These are phyloP conservation scores for Habropoda laboriosa DNA, from an alignment of 1,140 invertebrate genomes.

Conservation along the genomic window DNA sequence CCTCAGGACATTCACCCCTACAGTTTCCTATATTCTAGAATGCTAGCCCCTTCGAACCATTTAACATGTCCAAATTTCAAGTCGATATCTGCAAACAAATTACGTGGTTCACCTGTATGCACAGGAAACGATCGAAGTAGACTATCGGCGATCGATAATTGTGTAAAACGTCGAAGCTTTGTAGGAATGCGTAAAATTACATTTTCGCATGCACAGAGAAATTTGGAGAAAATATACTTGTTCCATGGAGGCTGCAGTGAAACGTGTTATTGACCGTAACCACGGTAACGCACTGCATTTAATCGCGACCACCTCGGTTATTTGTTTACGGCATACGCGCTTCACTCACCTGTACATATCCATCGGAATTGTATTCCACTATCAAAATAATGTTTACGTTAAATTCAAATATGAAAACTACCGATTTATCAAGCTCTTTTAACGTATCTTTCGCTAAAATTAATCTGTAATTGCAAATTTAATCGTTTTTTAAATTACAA, in stretches of 20 bases:
- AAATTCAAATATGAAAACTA: conserved; percentile 32
- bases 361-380: conserved; percentile 40
- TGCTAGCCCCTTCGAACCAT: too few species aligned
- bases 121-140: too few species aligned
- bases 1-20: too few species aligned
- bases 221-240: conserved; percentile 60
- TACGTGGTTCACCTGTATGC: too few species aligned
- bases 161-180: conserved; percentile 41
- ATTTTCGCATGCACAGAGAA: conserved; percentile 40
- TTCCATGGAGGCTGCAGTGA: conserved; percentile 21
- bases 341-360: conserved; percentile 19
- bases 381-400: conserved; percentile 39
- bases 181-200: conserved; percentile 47
- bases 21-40: too few species aligned
- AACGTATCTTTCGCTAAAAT: background rate
- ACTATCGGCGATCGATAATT: conserved; percentile 33
- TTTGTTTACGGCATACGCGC: conserved; percentile 45
- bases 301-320: conserved; percentile 55
- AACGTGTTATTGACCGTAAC: conserved; percentile 52
- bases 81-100: too few species aligned
- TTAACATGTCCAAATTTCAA: too few species aligned
- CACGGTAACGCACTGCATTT: conserved; percentile 50
- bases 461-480: background rate
- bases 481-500: too few species aligned
- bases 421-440: conserved; percentile 9